Base-by-base conservation (phyloP, 2,888 invertebrate species). In the Uloborus plumipes region DNA sequence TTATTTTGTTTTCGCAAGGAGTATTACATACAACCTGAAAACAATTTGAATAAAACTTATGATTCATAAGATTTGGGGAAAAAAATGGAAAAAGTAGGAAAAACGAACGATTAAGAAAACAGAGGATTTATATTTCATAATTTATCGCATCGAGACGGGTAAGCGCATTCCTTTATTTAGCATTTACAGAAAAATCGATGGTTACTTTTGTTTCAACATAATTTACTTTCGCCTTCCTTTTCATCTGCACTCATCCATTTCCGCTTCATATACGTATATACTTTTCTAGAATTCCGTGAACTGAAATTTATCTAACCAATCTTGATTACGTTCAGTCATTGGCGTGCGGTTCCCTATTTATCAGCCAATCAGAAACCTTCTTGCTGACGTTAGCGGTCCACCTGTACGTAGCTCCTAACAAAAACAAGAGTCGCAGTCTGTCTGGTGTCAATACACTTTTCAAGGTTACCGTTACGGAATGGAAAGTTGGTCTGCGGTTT, bases 381-480 rank as follows among this genome's bases (percentile, higher is more conserved):
- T 65, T 49, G 53, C 70, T 75, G 75, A 80, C 81, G 75, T 76
- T 82, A 82, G 75, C 66, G 81, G 74, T 82, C 71, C 76, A 82
- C 82, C 82, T 82, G 82, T 82, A 82, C 76, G 81, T 70, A 66
- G 66, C 76, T 64, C 72, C 72, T 69, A 76, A 82, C 76, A 82
- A 82, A 82, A 82, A 76, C 82, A 82, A 76, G 70, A 73, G 69
- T 26, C 53, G 49, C 59, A 51, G 69, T 51, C 64, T 47, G 75
- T 75, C 75, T 73, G 74, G 74, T 79, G 84, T 84, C 84, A 84
- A 84, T 84, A 84, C 70, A 78, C 85, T 64, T 85, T 84, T 84
- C 85, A 85, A 85, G 85, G 85, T 85, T 85, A 84, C 76, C 81
- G 82, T 81, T 75, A 80, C 73, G 62, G 51, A 11, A 50, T 22